Percentiles rank a stretch among this genome's conserved stretches.
Conservation (phyloP, 2,797 vertebrate species). For the Onychomys torridus region DNA sequence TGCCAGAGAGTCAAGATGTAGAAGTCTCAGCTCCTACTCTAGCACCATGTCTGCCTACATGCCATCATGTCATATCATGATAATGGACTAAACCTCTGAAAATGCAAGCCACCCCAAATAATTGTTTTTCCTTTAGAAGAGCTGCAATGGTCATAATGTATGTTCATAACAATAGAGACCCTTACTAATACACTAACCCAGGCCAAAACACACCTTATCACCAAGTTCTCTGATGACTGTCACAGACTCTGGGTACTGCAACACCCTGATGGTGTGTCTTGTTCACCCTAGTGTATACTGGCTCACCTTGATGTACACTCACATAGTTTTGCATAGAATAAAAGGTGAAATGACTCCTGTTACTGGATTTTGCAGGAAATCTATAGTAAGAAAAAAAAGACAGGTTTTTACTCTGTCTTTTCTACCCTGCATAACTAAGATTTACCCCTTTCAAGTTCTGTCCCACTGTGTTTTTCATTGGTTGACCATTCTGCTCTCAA, state of each 20-base stretch:
- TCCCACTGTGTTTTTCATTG: background rate
- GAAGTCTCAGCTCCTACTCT: background rate
- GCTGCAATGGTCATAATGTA: background rate
- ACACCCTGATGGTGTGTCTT: background rate
- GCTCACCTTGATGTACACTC: fast-evolving
- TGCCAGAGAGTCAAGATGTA: background rate
- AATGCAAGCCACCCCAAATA: background rate
- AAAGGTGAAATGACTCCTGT: background rate
- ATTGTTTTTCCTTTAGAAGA: background rate
- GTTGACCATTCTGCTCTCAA: background rate
- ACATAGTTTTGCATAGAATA: background rate
- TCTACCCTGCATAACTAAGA: background rate
- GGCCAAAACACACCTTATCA: background rate
- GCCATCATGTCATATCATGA: background rate
- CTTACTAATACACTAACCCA: background rate
- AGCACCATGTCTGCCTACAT: background rate
- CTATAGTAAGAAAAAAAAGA: background rate
- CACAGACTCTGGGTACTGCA: too few species aligned
- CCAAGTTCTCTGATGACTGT: background rate
- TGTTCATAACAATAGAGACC: background rate
- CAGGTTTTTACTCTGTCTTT: background rate
- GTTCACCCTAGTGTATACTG: background rate
- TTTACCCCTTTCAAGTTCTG: background rate
- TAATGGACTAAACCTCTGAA: background rate
- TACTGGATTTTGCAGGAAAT: background rate